Conservation (phyloP, 2,113 vertebrate species). For the Phyllopteryx taeniolatus region DNA sequence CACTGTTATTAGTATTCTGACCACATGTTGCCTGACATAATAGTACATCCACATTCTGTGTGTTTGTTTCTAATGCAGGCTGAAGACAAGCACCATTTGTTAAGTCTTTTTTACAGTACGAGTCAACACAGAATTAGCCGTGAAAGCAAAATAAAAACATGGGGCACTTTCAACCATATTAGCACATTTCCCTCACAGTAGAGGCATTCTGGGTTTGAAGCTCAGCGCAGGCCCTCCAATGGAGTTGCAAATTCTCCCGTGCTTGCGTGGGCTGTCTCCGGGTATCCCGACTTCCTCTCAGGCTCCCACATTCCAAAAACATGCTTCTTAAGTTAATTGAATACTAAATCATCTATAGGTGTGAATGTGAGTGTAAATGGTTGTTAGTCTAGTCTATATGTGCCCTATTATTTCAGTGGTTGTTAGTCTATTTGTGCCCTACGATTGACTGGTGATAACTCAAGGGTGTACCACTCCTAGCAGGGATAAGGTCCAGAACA, state of each 20-base stretch:
- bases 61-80: constrained; percentile 62
- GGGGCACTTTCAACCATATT: background rate
- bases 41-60: constrained; percentile 57
- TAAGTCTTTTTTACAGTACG: background rate
- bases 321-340: background rate
- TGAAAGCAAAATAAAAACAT: background rate
- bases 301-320: background rate
- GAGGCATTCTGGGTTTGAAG: background rate
- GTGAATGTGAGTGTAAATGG: background rate
- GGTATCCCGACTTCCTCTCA: background rate
- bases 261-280: background rate
- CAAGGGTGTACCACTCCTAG: background rate
- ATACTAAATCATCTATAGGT: background rate
- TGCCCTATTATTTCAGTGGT: too few relatives aligned
- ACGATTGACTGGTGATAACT: too few relatives aligned
- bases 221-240: background rate
- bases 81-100: constrained; percentile 17
- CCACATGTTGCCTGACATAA: constrained; percentile 66
- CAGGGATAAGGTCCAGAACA: background rate
- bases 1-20: constrained; percentile 75
- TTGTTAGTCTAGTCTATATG: too few relatives aligned
- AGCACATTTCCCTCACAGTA: background rate
- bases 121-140: background rate
- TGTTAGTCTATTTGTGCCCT: too few relatives aligned
- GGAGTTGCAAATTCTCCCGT: background rate